Base-by-base conservation (phyloP, 92 coral and sea anemone genomes). In the Palythoa caribaeorum region DNA sequence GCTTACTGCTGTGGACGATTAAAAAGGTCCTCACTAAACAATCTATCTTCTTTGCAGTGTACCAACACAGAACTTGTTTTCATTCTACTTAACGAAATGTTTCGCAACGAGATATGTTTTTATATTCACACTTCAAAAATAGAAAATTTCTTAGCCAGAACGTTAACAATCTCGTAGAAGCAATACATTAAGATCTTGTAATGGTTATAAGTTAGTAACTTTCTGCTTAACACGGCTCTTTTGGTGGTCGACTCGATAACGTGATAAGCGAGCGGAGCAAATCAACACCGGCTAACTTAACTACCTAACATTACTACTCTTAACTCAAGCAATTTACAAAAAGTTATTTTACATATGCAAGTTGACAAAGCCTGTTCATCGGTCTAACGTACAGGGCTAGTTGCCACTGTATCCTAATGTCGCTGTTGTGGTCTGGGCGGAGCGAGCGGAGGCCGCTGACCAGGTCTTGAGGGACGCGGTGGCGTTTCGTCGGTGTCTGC, bases 371-470 rank as follows among this genome's bases (percentile, higher is more conserved):
- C 17, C 79, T n/a, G 38, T 28, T 48, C 48, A 6, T 36, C 12
- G 15, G 7, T 17, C 5, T 20, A 47, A 48, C 12, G 14, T 10
- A 53, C 15, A 36, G 83, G 68, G 50, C 69, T 59, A 65, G 68
- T 21, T 53, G 35, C 68, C 21, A 53, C 39, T 21, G 69, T 21
- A 15, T 2, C 16, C 39, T 36, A 77, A 77, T 36, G 50, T 77
- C 83, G 38, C 53, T 55, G 80, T 14, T 50, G 80, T 51, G 80
- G 40, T 20, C 63, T 76, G 1, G 19, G 83, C 4, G 83, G 83
- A 36, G 83, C 83, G 15, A 54, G 69, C 7, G 83, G 83, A 77
- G 83, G 69, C 83, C 69, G 83, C 83, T 77, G 83, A 77, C 83
- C 63, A 53, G 83, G 51, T 77, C 40, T 77, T 36, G 63, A 54